Conservation (phyloP, 1,140 invertebrate species). For the Harlomillsia oculata region DNA sequence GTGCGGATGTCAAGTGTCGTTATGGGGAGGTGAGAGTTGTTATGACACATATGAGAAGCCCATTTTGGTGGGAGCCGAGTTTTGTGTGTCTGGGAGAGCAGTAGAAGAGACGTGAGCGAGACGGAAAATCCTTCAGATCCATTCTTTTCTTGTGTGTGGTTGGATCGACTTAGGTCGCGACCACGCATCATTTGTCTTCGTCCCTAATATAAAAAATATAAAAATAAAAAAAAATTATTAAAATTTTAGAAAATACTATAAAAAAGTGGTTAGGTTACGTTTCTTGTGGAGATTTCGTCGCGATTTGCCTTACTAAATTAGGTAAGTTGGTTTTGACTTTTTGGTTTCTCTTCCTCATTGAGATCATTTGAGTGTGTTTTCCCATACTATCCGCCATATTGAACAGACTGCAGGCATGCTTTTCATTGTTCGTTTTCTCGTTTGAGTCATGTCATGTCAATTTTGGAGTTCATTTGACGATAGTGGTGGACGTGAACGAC, state of each 20-base stretch:
- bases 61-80: too few species aligned
- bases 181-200: constrained; percentile 31
- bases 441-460: too few species aligned
- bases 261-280: constrained; percentile 28
- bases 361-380: neutral
- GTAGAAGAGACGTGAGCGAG: neutral
- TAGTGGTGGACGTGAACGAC: too few species aligned
- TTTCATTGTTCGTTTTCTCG: too few species aligned
- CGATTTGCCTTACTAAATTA: constrained; percentile 16
- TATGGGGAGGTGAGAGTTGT: too few species aligned
- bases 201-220: constrained; percentile 29
- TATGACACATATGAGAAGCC: too few species aligned
- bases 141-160: constrained; percentile 31
- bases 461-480: too few species aligned
- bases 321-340: constrained; percentile 7
- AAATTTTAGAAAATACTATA: constrained; percentile 25
- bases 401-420: too few species aligned
- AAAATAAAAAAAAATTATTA: constrained; percentile 30
- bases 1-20: too few species aligned
- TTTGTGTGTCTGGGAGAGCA: too few species aligned
- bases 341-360: neutral
- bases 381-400: neutral
- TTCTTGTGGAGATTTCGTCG: constrained; percentile 29
- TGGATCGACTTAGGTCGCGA: constrained; percentile 32
- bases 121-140: constrained; percentile 15